phyloP scores from a whole-genome alignment of 1,140 invertebrate genomes.

The Euura saliciscinereae region DNA sequence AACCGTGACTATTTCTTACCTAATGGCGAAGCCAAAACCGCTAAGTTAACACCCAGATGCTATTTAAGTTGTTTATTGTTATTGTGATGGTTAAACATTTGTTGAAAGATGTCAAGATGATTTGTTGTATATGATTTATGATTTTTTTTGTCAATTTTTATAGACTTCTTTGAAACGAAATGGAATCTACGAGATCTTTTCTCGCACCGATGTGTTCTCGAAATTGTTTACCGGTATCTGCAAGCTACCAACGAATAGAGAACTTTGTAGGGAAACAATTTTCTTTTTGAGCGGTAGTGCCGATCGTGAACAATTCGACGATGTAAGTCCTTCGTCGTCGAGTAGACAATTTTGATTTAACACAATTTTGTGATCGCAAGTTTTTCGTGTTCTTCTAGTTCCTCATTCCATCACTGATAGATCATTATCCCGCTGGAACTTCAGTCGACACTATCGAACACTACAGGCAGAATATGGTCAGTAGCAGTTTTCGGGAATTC shows the following conservation, averaged over 20 bases:
- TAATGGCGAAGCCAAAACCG: too few species aligned
- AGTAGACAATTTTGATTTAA: background rate
- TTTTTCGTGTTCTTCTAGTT: conserved; percentile 40
- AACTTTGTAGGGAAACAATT: background rate
- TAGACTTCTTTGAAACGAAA: background rate
- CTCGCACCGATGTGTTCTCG: background rate
- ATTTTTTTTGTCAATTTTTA: background rate
- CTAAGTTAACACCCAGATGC: too few species aligned
- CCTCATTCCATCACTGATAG: conserved; percentile 53
- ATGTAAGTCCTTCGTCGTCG: background rate
- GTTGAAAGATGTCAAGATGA: too few species aligned
- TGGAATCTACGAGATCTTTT: background rate
- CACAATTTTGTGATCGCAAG: background rate
- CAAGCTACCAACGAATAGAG: background rate
- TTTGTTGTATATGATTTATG: too few species aligned
- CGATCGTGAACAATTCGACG: background rate
- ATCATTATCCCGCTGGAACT: conserved; percentile 61
- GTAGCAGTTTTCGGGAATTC: conserved; percentile 49
- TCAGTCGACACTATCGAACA: conserved; percentile 59
- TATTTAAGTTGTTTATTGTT: too few species aligned
- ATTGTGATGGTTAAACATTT: too few species aligned
- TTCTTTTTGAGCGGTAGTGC: background rate
- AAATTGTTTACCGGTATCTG: background rate
- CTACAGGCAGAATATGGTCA: conserved; percentile 55
- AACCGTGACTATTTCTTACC: too few species aligned